Evolutionary conservation across 2,113 vertebrate species (phyloP).

Genomic region (Peromyscus polionotus): DNA sequence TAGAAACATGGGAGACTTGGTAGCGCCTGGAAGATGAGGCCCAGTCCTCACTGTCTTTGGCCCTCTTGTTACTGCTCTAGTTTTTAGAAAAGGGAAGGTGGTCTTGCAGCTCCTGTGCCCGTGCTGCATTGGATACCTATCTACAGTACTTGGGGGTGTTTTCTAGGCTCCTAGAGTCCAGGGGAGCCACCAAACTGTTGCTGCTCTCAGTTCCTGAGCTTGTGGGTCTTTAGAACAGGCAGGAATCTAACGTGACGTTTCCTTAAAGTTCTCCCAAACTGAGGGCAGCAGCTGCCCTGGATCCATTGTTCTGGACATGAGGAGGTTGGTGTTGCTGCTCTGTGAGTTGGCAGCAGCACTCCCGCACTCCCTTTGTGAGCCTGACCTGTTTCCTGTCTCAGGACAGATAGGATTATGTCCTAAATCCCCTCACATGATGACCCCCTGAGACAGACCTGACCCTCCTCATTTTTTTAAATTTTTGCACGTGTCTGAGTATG

Average conservation of each 20-base stretch:
- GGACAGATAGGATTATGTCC: not conserved
- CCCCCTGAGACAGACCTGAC: not conserved
- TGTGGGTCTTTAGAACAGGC: too few relatives aligned
- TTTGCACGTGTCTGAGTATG: not conserved
- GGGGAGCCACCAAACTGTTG: not conserved
- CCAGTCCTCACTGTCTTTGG: fast-evolving
- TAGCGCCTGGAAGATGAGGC: not conserved
- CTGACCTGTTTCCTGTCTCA: too few relatives aligned
- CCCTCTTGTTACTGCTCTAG: fast-evolving
- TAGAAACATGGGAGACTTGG: not conserved
- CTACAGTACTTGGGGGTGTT: not conserved
- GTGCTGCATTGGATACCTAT: not conserved
- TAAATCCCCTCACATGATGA: not conserved
- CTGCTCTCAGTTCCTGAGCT: not conserved
- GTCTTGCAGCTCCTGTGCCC: too few relatives aligned
- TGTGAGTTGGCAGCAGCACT: not conserved
- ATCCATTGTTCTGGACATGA: not conserved
- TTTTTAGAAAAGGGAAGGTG: not conserved
- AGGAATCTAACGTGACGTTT: not conserved
- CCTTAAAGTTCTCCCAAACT: not conserved
- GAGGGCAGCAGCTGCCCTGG: not conserved
- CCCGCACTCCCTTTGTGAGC: not conserved
- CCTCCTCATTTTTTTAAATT: not conserved
- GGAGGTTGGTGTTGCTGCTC: too few relatives aligned
- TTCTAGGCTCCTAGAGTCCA: not conserved